Conservation (phyloP, 2,113 vertebrate species). For the Tauraco erythrolophus region DNA sequence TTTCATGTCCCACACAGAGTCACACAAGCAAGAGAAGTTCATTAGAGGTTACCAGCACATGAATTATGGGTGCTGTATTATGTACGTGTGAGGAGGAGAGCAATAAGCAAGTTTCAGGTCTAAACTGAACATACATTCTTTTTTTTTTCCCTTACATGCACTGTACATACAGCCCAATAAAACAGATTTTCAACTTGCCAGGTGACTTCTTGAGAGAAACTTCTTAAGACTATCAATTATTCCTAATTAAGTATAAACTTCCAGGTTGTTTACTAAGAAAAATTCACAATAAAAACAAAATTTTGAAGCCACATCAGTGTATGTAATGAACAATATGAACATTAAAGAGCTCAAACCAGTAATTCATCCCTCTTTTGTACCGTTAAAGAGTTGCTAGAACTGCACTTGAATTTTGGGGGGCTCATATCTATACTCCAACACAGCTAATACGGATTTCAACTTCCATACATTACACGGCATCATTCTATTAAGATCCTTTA, state of each 20-base stretch:
- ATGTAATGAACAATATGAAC: neutral
- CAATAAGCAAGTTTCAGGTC: neutral
- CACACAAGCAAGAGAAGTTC: neutral
- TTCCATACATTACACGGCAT: neutral
- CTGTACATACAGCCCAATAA: neutral
- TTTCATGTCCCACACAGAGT: neutral
- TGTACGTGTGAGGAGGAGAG: rapidly evolving
- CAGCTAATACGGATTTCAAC: neutral
- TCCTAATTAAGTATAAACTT: neutral
- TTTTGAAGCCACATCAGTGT: neutral
- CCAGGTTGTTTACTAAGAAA: neutral
- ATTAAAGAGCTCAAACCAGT: neutral
- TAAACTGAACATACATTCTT: neutral
- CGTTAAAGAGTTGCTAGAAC: neutral
- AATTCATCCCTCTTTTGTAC: neutral
- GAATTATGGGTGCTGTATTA: neutral
- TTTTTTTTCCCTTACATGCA: neutral
- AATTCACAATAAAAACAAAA: neutral
- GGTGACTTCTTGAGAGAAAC: neutral
- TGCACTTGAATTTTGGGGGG: neutral
- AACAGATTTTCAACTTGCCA: neutral
- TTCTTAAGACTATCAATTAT: neutral
- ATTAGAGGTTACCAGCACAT: neutral
- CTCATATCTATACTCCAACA: neutral
- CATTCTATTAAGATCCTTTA: neutral